phyloP scores from a whole-genome alignment of 2,888 invertebrate genomes.

The Drosophila paramelanica region DNA sequence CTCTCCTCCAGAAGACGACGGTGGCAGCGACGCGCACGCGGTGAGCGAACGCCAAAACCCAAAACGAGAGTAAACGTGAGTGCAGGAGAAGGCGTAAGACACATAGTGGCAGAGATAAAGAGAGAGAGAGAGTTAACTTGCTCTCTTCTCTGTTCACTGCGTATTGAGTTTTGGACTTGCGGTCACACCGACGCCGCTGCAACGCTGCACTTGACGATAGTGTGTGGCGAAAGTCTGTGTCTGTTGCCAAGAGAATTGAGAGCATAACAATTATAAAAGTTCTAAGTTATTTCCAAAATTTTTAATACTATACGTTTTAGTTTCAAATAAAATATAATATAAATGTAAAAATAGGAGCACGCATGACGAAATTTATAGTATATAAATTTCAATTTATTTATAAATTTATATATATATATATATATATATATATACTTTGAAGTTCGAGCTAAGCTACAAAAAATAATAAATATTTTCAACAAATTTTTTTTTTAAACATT shows the following conservation, averaged over 20 bases:
- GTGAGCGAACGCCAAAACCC: constrained; percentile 16
- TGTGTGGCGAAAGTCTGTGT: constrained; percentile 45
- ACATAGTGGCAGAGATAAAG: neutral
- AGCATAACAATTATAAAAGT: neutral
- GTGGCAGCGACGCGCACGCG: constrained; percentile 24
- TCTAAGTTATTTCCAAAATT: neutral
- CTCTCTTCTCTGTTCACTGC: constrained; percentile 18
- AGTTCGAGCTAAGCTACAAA: too few species aligned
- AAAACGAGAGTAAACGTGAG: constrained; percentile 14
- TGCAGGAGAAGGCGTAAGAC: constrained; percentile 12
- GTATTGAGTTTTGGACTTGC: constrained; percentile 55
- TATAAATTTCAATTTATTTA: too few species aligned
- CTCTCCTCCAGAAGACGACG: constrained; percentile 48
- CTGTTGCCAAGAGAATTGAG: constrained; percentile 10
- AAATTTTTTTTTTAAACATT: neutral
- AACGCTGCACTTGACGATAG: constrained; percentile 46
- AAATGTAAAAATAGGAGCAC: neutral
- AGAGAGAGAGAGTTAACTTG: constrained; percentile 17
- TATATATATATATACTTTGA: too few species aligned
- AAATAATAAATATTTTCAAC: neutral
- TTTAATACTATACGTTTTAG: neutral
- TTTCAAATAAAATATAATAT: neutral
- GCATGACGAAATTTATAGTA: too few species aligned
- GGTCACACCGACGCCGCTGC: constrained; percentile 21
- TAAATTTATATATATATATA: too few species aligned